phyloP scores from a whole-genome alignment of 1,140 invertebrate species.

The Sitobion miscanthi region DNA sequence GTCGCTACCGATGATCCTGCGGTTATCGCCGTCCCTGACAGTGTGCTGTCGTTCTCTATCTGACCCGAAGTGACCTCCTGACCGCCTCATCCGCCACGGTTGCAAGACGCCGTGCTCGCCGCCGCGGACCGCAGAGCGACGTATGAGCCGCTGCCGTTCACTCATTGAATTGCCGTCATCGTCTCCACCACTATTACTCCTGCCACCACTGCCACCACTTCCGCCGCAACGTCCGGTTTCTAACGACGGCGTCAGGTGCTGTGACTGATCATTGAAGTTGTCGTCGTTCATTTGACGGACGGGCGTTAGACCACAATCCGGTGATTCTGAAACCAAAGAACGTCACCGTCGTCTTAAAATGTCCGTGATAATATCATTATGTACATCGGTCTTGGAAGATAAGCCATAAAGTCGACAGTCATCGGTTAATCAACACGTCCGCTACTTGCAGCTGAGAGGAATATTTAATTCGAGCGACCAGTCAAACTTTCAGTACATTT shows the following conservation, averaged over 20 bases:
- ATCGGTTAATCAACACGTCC: no score
- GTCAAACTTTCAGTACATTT: not conserved
- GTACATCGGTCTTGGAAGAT: not conserved
- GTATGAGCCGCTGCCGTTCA: not conserved
- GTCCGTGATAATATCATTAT: not conserved
- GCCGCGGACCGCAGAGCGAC: not conserved
- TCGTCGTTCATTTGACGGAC: not conserved
- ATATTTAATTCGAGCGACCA: not conserved
- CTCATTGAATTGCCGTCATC: not conserved
- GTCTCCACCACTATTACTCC: no score
- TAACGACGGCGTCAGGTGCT: not conserved
- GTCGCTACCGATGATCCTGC: conserved; percentile 66
- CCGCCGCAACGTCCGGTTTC: not conserved
- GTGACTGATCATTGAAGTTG: not conserved
- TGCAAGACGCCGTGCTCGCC: not conserved
- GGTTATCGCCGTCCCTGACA: conserved; percentile 62
- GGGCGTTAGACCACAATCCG: not conserved
- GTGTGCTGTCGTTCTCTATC: not conserved
- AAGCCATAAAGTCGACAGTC: not conserved
- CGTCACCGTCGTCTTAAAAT: not conserved
- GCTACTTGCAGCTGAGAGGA: no score
- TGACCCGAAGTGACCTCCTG: not conserved
- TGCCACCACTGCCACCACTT: not conserved
- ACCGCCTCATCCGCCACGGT: not conserved
- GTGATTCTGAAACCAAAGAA: conserved; percentile 24